Evolutionary conservation across 2,888 invertebrate species (phyloP).

Genomic region (Vanessa cardui): DNA sequence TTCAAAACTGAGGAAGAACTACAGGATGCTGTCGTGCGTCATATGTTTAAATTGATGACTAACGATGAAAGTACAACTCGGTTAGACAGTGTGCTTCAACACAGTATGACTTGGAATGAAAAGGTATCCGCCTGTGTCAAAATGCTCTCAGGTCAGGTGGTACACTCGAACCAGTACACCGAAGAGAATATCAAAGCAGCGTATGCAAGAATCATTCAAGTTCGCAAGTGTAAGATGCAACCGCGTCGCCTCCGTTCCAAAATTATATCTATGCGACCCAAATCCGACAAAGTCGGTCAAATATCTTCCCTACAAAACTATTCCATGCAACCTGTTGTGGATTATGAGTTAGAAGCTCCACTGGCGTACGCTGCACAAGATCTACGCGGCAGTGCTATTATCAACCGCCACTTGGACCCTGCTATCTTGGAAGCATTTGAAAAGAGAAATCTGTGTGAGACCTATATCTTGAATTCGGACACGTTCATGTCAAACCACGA

Average conservation of each 20-base stretch:
- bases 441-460: slow-evolving; percentile 55
- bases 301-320: slow-evolving; percentile 49
- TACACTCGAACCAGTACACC: slow-evolving; percentile 60
- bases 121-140: slow-evolving; percentile 52
- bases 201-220: slow-evolving; percentile 46
- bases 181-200: slow-evolving; percentile 52
- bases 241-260: slow-evolving; percentile 47
- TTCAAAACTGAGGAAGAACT: slow-evolving; percentile 49
- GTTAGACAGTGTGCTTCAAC: slow-evolving; percentile 36
- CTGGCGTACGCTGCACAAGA: slow-evolving; percentile 48
- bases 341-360: slow-evolving; percentile 51
- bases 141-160: slow-evolving; percentile 51
- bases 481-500: slow-evolving; percentile 42
- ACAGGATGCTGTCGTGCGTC: slow-evolving; percentile 53
- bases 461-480: slow-evolving; percentile 51
- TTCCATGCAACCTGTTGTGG: slow-evolving; percentile 47
- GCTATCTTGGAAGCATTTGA: slow-evolving; percentile 50
- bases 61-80: slow-evolving; percentile 28
- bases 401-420: slow-evolving; percentile 53
- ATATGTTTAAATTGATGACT: slow-evolving; percentile 56
- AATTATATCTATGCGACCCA: slow-evolving; percentile 48
- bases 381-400: slow-evolving; percentile 50
- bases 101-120: slow-evolving; percentile 48
- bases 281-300: slow-evolving; percentile 42
- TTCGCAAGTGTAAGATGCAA: slow-evolving; percentile 38